Evolutionary conservation across 2,888 invertebrate species (phyloP).

Genomic region (Ypsolopha sequella): DNA sequence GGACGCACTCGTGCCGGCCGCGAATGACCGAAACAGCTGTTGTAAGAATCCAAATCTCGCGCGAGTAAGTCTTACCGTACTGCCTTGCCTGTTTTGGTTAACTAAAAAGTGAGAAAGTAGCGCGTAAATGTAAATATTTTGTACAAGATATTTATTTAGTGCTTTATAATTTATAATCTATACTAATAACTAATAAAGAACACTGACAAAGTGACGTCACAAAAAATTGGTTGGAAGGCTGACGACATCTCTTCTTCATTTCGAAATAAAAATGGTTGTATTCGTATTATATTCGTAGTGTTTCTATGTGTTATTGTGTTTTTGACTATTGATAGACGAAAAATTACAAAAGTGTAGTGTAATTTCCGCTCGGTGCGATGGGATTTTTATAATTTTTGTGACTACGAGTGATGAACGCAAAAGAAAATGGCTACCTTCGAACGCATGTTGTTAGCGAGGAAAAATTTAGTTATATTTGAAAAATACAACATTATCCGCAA

Average conservation of each 20-base stretch:
- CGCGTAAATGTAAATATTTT: no score
- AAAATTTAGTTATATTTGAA: conserved; percentile 75
- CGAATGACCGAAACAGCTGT: no score
- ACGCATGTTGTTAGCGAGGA: conserved; percentile 56
- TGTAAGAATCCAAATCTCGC: no score
- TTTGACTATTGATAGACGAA: conserved; percentile 31
- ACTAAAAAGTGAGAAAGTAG: no score
- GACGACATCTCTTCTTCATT: conserved; percentile 49
- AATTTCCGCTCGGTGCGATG: conserved; percentile 47
- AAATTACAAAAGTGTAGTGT: conserved; percentile 48
- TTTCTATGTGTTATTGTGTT: conserved; percentile 41
- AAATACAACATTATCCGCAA: conserved; percentile 96
- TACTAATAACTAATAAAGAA: no score
- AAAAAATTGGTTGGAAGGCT: conserved; percentile 32
- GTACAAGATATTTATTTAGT: no score
- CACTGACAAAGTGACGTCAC: conserved; percentile 69
- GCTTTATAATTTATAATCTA: no score
- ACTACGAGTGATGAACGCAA: conserved; percentile 58
- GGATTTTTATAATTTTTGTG: conserved; percentile 47
- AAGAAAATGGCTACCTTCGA: conserved; percentile 64
- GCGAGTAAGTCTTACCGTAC: no score
- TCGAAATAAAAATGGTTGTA: conserved; percentile 49
- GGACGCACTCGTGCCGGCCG: no score
- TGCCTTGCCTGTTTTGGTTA: no score
- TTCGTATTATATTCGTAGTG: conserved; percentile 43